phyloP scores from a whole-genome alignment of 2,888 invertebrate species.

The Spilosoma lubricipeda region DNA sequence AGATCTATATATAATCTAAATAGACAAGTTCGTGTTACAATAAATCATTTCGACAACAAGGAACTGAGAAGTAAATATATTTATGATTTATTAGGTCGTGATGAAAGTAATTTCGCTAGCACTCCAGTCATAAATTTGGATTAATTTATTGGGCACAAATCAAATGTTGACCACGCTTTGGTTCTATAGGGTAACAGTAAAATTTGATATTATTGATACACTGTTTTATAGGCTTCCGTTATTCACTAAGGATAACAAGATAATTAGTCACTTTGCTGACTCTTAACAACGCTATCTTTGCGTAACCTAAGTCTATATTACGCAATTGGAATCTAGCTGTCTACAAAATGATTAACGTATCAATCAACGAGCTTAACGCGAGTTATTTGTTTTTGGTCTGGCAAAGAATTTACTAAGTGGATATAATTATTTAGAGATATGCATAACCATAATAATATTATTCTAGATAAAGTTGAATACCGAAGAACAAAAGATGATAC shows the following conservation, averaged over 20 bases:
- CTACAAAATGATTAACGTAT: no score
- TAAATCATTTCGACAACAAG: conserved; percentile 4
- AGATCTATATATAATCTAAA: conserved; percentile 5
- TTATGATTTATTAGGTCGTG: conserved; percentile 1
- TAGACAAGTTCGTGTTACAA: conserved; percentile 5
- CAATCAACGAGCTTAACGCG: no score
- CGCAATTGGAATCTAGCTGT: no score
- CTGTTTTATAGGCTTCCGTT: background rate
- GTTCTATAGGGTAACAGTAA: background rate
- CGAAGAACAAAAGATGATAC: background rate
- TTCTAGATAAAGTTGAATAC: background rate
- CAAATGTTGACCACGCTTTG: background rate
- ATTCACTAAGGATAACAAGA: background rate
- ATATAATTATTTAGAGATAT: no score
- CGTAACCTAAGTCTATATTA: background rate
- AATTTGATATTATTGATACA: background rate
- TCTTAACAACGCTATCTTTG: background rate
- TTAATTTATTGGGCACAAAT: background rate
- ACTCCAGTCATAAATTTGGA: background rate
- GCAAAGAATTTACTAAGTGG: no score
- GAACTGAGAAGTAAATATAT: background rate
- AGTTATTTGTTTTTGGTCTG: background rate
- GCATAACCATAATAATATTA: background rate
- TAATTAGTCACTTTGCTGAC: background rate
- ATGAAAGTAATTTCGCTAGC: conserved; percentile 13